A percentile compares a stretch with the other conserved stretches of the same genome.
These are phyloP conservation scores for Alviniconcha marisindica DNA, from an alignment of 1,140 invertebrate genomes.

Conservation along the genomic window DNA sequence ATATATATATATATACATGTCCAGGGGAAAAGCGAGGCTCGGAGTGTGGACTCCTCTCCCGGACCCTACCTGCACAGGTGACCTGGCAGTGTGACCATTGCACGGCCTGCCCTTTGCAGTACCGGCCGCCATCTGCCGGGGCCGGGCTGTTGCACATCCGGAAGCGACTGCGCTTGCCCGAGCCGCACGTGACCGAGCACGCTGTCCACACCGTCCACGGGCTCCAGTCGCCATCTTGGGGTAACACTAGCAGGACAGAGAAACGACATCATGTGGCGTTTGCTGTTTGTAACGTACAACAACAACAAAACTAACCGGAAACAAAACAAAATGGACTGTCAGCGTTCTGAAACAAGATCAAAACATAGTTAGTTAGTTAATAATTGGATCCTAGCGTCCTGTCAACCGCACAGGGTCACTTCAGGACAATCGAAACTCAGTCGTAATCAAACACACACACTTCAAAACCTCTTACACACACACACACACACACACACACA, in stretches of 20 bases:
- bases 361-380: too few species aligned
- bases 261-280: background rate
- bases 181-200: conserved; percentile 68
- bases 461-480: too few species aligned
- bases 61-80: conserved; percentile 54
- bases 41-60: too few species aligned
- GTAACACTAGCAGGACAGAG: conserved; percentile 49
- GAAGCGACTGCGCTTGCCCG: conserved; percentile 60
- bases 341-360: too few species aligned
- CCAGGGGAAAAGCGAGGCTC: too few species aligned
- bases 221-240: conserved; percentile 67
- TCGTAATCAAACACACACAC: background rate
- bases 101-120: conserved; percentile 59
- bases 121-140: conserved; percentile 61
- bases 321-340: too few species aligned
- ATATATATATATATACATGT: too few species aligned
- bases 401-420: too few species aligned
- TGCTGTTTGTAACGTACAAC: too few species aligned
- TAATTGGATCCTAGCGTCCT: too few species aligned
- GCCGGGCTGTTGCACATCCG: conserved; percentile 67
- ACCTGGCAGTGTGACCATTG: conserved; percentile 55
- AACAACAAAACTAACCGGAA: too few species aligned
- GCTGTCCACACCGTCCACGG: conserved; percentile 64
- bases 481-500: conserved; percentile 20
- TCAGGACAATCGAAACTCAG: too few species aligned